phyloP scores from a whole-genome alignment of 2,888 invertebrate species.

The Nomada hirtipes region DNA sequence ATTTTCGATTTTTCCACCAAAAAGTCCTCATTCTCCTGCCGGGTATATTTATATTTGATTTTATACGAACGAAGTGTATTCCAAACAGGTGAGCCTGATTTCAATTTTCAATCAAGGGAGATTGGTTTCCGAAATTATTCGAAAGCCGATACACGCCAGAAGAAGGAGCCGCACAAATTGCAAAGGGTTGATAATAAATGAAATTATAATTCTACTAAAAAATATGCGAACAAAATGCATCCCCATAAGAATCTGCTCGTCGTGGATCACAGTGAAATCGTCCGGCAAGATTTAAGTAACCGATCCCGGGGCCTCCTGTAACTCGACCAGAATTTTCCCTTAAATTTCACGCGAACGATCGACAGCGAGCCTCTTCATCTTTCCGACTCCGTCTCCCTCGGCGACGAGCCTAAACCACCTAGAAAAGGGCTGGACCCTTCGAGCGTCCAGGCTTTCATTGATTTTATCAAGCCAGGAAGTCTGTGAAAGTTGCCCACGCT shows the following conservation, averaged over 20 bases:
- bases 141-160: no score
- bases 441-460: slow-evolving; percentile 30
- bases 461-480: slow-evolving; percentile 43
- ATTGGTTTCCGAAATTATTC: no score
- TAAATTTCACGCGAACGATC: slow-evolving; percentile 56
- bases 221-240: slow-evolving; percentile 50
- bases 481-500: slow-evolving; percentile 7
- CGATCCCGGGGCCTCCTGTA: neutral
- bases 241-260: slow-evolving; percentile 59
- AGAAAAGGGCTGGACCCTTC: neutral
- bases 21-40: no score
- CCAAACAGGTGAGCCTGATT: no score
- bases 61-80: no score
- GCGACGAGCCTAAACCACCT: slow-evolving; percentile 14
- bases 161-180: no score
- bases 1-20: no score
- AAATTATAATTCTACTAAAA: no score
- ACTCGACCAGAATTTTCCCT: slow-evolving; percentile 54
- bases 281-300: slow-evolving; percentile 69
- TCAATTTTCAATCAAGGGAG: no score
- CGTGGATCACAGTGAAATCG: slow-evolving; percentile 73
- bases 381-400: neutral
- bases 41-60: no score
- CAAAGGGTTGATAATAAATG: no score
- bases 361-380: neutral